A percentile compares a stretch with the other conserved stretches of the same genome.
These are phyloP conservation scores for Passerculus sandwichensis DNA, from an alignment of 2,797 vertebrate genomes.

Conservation along the genomic window DNA sequence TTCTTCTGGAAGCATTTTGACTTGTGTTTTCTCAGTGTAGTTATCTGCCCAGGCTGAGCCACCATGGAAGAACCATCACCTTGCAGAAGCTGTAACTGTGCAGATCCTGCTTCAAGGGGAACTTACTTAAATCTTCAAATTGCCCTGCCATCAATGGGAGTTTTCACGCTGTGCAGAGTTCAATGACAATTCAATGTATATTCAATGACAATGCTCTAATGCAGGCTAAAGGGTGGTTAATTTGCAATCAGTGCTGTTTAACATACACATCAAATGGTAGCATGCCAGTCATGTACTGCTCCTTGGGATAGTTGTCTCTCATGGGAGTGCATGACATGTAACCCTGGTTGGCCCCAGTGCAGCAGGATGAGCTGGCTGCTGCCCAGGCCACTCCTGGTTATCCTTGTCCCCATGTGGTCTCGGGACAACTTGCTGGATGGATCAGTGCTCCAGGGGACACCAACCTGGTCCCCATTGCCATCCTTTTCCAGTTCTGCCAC, in stretches of 20 bases:
- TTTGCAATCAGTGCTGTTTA: constrained; percentile 6
- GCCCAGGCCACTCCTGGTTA: neutral
- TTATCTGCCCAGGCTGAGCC: neutral
- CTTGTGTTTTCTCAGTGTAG: neutral
- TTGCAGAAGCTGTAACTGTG: neutral
- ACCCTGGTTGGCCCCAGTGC: neutral
- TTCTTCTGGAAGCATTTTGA: neutral
- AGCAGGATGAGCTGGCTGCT: neutral
- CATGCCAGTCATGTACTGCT: fast-evolving
- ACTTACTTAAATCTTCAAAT: neutral
- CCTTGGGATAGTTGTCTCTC: neutral
- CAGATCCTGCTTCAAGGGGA: neutral
- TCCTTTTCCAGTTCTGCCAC: neutral
- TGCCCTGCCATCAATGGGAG: neutral
- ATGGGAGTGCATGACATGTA: fast-evolving
- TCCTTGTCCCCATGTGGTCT: neutral
- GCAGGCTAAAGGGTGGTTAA: neutral
- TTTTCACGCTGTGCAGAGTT: neutral
- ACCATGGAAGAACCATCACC: neutral
- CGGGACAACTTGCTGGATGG: neutral
- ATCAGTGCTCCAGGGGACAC: neutral
- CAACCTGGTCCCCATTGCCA: fast-evolving
- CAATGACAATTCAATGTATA: neutral
- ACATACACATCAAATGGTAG: neutral
- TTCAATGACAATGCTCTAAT: neutral